Base-by-base conservation (phyloP, 2,888 invertebrate species). In the Caenorhabditis plicata region DNA sequence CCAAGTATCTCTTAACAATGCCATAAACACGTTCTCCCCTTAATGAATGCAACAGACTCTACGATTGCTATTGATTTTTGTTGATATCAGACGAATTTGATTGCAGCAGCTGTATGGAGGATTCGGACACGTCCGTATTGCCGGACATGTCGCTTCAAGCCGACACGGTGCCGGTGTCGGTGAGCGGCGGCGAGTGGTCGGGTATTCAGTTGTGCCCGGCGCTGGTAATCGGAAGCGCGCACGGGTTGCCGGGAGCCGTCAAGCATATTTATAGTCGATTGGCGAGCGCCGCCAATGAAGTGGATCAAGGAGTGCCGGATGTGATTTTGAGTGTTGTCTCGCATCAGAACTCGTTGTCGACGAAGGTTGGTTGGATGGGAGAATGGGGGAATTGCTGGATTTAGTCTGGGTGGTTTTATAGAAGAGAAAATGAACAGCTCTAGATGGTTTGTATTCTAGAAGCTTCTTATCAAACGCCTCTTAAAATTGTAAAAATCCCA, bases 231-330 rank as follows among this genome's bases (percentile, higher is more conserved):
- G 68, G 68, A 27, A 52, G 52, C 17, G 44, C 54, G 36, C 50
- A 68, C 32, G 66, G 67, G n/a, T 52, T 77, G 25, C 75, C 77
- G 1, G 66, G 58, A 13, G 69, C 75, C 15, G 68, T 71, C 8
- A 77, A 77, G 45, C 72, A 77, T 44, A 71, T 77, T 38, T 74
- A 70, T 55, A 69, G 69, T 43, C 52, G 73, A 2, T 53, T 77
- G 32, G 75, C 77, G 1, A 61, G 74, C 0, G 61, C 65, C 1
- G 74, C 77, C 15, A 52, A 41, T 22, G 71, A 73, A 57, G 58
- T 77, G 5, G 77, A 77, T 47, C 72, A 76, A 48, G 77, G 77
- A 7, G 67, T 77, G 19, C 74, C 77, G 1, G 69, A 75, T 45
- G 51, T 77, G 8, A 58, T 77, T 15, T 44, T 76, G 15, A 58